Evolutionary conservation across 1,140 invertebrate species (phyloP), one percentile per base, ranked within the genome.

Genomic region (Drosophila subobscura): DNA sequence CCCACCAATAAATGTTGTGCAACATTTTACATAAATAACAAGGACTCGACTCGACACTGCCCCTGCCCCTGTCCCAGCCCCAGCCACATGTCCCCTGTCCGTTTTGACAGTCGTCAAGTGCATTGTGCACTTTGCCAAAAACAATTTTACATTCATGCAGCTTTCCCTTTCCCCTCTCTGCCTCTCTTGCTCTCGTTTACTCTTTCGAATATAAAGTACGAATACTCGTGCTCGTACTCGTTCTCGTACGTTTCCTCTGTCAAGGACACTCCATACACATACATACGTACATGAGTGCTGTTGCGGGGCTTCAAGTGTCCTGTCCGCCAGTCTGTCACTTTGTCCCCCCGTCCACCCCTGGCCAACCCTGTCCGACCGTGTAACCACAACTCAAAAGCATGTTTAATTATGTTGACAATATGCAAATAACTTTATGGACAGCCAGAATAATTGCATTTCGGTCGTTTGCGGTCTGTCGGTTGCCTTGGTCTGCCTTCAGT

Each of bases 71-170:
- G 12, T 16, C 41, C 7, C 47, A 20, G 44, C 29, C 29, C 29
- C 10, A 12, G 33, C 33, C 33, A 37, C 33, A 37, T 47, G 66
- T 70, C 42, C 47, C 54, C 51, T 81, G 81, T 86, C 81, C 77
- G 73, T 67, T 81, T 67, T 81, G 81, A 81, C 81, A 85, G 77
- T 86, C 83, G 83, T 81, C 81, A 86, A 86, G 81, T 88, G 81
- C 77, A 81, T 86, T 86, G 81, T 86, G 77, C 81, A 86, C 81
- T 86, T 86, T 86, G 81, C 83, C 84, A 86, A 86, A 85, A 86
- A 86, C 81, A 81, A 86, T 86, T 88, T 78, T 66, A 55, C 71
- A 75, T 75, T 66, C 57, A 16, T 47, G 10, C 65, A 22, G 58
- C 33, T 14, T 20, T 57, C 20, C 14, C 20, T 53, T 20, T 53